Conservation (phyloP, 2,888 invertebrate genomes). For the Pocota personata region DNA sequence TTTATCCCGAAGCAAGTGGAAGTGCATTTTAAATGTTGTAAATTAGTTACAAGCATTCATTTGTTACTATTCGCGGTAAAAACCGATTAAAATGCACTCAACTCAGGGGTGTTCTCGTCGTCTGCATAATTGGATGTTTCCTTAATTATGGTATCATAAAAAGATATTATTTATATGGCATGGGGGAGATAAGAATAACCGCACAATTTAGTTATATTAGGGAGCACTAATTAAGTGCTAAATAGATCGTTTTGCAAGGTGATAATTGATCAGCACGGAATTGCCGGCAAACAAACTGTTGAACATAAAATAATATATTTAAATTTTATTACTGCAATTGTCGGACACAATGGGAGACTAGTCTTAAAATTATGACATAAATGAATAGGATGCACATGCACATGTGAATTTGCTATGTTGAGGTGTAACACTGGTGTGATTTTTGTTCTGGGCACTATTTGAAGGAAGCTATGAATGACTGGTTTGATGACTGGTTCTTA, state of each 20-base stretch:
- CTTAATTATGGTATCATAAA: constrained; percentile 36
- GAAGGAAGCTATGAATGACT: no score
- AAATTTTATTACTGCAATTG: no score
- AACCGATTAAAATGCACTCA: constrained; percentile 32
- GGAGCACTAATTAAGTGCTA: constrained; percentile 39
- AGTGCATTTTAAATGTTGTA: constrained; percentile 57
- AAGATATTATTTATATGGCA: background rate
- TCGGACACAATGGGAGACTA: no score
- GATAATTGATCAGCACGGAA: constrained; percentile 9
- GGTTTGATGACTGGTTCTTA: no score
- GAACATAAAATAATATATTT: no score
- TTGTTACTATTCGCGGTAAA: constrained; percentile 30
- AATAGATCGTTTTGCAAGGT: constrained; percentile 34
- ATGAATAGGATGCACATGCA: no score
- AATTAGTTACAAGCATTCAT: constrained; percentile 56
- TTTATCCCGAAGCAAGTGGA: constrained; percentile 43
- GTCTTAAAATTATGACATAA: no score
- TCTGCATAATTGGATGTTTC: constrained; percentile 42
- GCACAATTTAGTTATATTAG: background rate
- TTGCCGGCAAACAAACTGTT: background rate
- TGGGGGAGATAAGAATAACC: constrained; percentile 18
- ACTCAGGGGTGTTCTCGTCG: constrained; percentile 45
- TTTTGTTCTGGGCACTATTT: no score
- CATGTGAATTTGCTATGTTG: no score
- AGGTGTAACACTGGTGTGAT: no score